These are phyloP conservation scores for Troides helena DNA, from an alignment of 2,888 invertebrate genomes.

Conservation along the genomic window DNA sequence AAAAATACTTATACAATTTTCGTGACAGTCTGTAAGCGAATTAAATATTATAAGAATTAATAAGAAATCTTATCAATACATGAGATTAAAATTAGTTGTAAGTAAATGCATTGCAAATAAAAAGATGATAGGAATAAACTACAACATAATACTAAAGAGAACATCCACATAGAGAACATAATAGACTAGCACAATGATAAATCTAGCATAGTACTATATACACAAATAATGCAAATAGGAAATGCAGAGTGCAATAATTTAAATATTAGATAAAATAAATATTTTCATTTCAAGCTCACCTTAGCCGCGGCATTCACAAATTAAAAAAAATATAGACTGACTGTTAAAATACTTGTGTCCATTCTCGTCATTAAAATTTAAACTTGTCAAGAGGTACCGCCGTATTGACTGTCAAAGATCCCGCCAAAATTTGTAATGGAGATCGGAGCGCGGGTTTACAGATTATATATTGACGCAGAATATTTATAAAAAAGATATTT, in stretches of 20 bases:
- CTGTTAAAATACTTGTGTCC: slow-evolving; percentile 15
- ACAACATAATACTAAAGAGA: slow-evolving; percentile 8
- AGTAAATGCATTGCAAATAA: neutral
- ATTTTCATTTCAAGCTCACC: slow-evolving; percentile 41
- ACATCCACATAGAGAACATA: too few relatives aligned
- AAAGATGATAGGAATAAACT: slow-evolving; percentile 10
- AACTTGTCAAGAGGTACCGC: slow-evolving; percentile 3
- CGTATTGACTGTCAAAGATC: slow-evolving; percentile 19
- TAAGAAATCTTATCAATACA: too few relatives aligned
- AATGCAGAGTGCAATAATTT: neutral
- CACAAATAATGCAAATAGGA: neutral
- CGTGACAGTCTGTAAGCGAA: too few relatives aligned
- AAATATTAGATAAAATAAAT: slow-evolving; percentile 3
- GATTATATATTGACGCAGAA: too few relatives aligned
- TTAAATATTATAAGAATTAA: too few relatives aligned
- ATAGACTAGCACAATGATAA: neutral
- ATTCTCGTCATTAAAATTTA: slow-evolving; percentile 14
- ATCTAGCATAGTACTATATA: neutral
- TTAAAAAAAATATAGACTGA: slow-evolving; percentile 36
- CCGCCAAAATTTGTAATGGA: slow-evolving; percentile 14
- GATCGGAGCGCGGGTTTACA: too few relatives aligned
- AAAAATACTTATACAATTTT: too few relatives aligned
- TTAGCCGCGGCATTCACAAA: slow-evolving; percentile 49
- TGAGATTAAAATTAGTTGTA: neutral
- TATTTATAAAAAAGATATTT: too few relatives aligned